phyloP scores from a whole-genome alignment of 1,140 invertebrate species.

The Drosophila parabipectinata region DNA sequence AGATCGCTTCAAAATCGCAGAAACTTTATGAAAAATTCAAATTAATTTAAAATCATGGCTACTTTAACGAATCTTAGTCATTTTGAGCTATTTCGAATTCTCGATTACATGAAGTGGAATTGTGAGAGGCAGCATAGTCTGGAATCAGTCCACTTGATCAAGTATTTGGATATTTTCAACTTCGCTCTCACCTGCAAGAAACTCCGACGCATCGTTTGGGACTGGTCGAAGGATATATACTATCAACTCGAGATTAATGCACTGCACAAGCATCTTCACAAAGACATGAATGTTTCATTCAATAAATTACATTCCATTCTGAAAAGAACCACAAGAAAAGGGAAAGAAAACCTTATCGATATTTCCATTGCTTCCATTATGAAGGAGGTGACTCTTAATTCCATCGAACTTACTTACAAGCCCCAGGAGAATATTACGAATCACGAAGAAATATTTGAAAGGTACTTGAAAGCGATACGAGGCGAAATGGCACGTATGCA shows the following conservation, averaged over 20 bases:
- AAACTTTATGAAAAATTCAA: not conserved
- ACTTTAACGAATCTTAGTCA: conserved; percentile 2
- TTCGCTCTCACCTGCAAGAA: conserved; percentile 5
- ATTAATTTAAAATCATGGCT: not conserved
- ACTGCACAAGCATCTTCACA: not conserved
- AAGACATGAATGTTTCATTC: conserved; percentile 1
- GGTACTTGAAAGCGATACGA: not conserved
- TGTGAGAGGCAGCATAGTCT: conserved; percentile 3
- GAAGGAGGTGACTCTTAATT: not conserved
- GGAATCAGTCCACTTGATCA: not conserved
- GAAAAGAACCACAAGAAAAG: not conserved
- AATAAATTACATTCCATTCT: not conserved
- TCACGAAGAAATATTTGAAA: conserved; percentile 12
- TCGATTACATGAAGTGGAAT: conserved; percentile 4
- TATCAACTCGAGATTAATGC: not conserved
- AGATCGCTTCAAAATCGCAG: too few relatives aligned
- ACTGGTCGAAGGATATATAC: conserved; percentile 16
- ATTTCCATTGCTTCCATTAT: not conserved
- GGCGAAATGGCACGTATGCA: not conserved
- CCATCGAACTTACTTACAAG: not conserved
- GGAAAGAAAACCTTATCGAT: conserved; percentile 6
- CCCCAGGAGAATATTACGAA: not conserved
- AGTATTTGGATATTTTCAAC: conserved; percentile 27
- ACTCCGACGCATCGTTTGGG: not conserved
- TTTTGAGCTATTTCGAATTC: conserved; percentile 1